A percentile compares a stretch with the other conserved stretches of the same genome.
These are phyloP conservation scores for Parapristionchus giblindavisi DNA, from an alignment of 2,888 invertebrate genomes.

Conservation along the genomic window DNA sequence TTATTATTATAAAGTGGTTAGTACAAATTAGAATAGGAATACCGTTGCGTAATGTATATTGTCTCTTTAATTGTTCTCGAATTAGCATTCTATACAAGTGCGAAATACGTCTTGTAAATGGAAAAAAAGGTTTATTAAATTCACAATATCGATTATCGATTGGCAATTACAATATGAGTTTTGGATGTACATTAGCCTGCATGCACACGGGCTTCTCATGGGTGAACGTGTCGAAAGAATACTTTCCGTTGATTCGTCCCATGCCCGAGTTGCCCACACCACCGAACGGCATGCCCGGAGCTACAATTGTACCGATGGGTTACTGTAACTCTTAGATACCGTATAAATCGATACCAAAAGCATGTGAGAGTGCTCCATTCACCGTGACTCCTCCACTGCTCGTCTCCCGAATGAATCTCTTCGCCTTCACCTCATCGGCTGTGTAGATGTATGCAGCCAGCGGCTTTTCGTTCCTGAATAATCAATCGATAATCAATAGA, in stretches of 20 bases:
- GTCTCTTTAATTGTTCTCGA: too few species aligned
- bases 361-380: slow-evolving; percentile 88
- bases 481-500: too few species aligned
- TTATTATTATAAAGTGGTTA: too few species aligned
- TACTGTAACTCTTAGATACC: background rate
- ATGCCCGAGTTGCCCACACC: slow-evolving; percentile 93
- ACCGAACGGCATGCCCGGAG: slow-evolving; percentile 83
- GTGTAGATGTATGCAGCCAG: slow-evolving; percentile 88
- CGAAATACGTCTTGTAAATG: too few species aligned
- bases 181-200: background rate
- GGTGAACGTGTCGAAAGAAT: slow-evolving; percentile 76
- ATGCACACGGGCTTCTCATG: slow-evolving; percentile 78
- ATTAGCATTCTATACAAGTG: too few species aligned
- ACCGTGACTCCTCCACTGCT: slow-evolving; percentile 83
- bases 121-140: too few species aligned
- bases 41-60: too few species aligned
- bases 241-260: slow-evolving; percentile 85
- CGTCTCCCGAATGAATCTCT: slow-evolving; percentile 74
- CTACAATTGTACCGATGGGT: background rate
- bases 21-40: too few species aligned
- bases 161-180: background rate
- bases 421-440: slow-evolving; percentile 73
- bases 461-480: slow-evolving; percentile 80
- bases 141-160: too few species aligned
- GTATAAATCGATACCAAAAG: slow-evolving; percentile 73